A percentile compares a stretch with the other conserved stretches of the same genome.
These are phyloP conservation scores for Nephrotoma appendiculata DNA, from an alignment of 2,888 invertebrate species.

Conservation along the genomic window DNA sequence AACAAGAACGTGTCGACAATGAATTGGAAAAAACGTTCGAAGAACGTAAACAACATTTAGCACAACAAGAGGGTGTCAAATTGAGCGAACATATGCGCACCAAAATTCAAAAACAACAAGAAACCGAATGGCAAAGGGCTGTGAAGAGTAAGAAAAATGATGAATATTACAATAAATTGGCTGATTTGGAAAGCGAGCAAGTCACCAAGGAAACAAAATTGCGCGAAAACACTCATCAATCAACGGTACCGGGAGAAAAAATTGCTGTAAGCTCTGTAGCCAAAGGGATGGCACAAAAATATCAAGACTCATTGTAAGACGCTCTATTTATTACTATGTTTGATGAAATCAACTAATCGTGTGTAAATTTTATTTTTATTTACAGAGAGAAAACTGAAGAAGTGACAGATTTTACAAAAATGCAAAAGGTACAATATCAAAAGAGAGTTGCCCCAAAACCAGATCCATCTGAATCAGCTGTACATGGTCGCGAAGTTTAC, in stretches of 20 bases:
- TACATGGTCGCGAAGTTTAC: conserved; percentile 79
- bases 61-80: conserved; percentile 48
- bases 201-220: conserved; percentile 65
- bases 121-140: conserved; percentile 74
- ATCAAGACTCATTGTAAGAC: conserved; percentile 70
- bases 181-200: conserved; percentile 72
- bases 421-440: conserved; percentile 33
- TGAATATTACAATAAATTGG: conserved; percentile 69
- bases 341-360: neutral
- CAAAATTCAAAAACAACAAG: conserved; percentile 54
- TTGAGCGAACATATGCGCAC: conserved; percentile 44
- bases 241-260: conserved; percentile 72
- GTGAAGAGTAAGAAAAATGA: conserved; percentile 70
- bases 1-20: conserved; percentile 60
- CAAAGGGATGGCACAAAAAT: conserved; percentile 77
- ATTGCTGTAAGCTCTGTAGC: conserved; percentile 59
- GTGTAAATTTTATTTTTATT: conserved; percentile 13
- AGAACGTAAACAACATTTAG: conserved; percentile 57
- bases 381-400: conserved; percentile 48
- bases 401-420: conserved; percentile 28
- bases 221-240: conserved; percentile 65
- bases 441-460: conserved; percentile 38
- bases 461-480: conserved; percentile 67
- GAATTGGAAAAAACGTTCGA: conserved; percentile 81
- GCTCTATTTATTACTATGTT: neutral